phyloP scores from a whole-genome alignment of 2,113 vertebrate genomes.

The Varanus salvator region DNA sequence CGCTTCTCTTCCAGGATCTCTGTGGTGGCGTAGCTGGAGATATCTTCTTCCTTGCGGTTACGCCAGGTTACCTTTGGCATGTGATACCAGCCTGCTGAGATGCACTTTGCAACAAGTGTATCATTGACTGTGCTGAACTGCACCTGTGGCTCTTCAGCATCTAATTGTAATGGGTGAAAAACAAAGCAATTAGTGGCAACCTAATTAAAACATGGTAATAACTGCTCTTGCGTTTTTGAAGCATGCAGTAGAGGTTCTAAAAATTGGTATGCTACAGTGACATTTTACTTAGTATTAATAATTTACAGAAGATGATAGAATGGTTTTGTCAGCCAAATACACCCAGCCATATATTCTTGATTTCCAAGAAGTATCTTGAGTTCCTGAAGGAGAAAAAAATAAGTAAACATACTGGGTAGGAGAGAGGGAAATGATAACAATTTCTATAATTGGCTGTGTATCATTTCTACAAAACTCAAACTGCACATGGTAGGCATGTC shows the following conservation, averaged over 20 bases:
- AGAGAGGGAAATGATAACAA: not conserved
- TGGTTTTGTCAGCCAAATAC: not conserved
- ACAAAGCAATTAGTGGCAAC: constrained; percentile 50
- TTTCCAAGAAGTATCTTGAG: not conserved
- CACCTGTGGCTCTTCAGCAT: constrained; percentile 67
- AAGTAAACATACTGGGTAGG: not conserved
- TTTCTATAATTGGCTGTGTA: not conserved
- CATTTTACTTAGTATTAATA: not conserved
- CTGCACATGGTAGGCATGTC: too few species aligned
- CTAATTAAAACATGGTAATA: constrained; percentile 18
- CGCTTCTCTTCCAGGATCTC: constrained; percentile 60
- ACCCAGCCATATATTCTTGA: not conserved
- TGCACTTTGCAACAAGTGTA: constrained; percentile 37
- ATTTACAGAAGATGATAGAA: not conserved
- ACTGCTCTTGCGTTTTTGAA: constrained; percentile 8
- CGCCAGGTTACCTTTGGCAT: constrained; percentile 61
- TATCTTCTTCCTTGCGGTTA: constrained; percentile 51
- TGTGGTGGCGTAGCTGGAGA: constrained; percentile 51
- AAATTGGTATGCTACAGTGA: not conserved
- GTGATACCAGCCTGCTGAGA: constrained; percentile 64
- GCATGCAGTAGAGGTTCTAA: not conserved
- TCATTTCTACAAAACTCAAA: not conserved
- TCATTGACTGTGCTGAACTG: constrained; percentile 54
- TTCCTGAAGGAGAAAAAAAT: not conserved
- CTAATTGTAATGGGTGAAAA: constrained; percentile 45